These are phyloP conservation scores for Morus bassanus DNA, from an alignment of 2,797 vertebrate genomes.

Conservation along the genomic window DNA sequence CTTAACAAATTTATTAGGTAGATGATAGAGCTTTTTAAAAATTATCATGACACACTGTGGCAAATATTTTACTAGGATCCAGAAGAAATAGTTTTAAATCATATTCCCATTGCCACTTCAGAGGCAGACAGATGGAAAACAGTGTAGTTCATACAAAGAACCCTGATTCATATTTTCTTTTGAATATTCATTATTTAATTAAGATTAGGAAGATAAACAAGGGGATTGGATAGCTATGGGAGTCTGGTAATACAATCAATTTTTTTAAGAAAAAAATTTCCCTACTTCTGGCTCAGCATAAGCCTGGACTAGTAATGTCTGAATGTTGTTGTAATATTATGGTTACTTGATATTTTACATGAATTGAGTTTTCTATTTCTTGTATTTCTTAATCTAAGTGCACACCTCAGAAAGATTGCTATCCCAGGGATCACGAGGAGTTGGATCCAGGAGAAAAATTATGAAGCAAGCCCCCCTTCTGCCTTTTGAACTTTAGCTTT, in stretches of 20 bases:
- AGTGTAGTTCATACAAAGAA: neutral
- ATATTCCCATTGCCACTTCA: conserved; percentile 8
- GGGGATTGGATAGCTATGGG: conserved; percentile 3
- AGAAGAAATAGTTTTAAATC: conserved; percentile 53
- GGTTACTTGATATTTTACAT: neutral
- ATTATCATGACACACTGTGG: conserved; percentile 44
- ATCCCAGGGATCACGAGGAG: neutral
- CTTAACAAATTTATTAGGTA: conserved; percentile 46
- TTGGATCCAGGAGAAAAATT: neutral
- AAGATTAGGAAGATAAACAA: conserved; percentile 60
- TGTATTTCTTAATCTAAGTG: neutral
- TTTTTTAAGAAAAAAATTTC: neutral
- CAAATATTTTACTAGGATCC: conserved; percentile 48
- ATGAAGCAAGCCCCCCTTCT: neutral
- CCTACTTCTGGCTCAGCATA: neutral
- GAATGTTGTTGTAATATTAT: neutral
- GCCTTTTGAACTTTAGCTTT: neutral
- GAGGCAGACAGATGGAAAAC: conserved; percentile 10
- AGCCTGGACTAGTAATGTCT: neutral
- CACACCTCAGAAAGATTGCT: neutral
- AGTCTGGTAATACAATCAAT: neutral
- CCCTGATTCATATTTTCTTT: conserved; percentile 8
- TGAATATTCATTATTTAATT: conserved; percentile 66
- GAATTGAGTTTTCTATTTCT: neutral
- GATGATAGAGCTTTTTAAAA: conserved; percentile 50